phyloP scores from a whole-genome alignment of 1,140 invertebrate genomes.

The Chionoecetes opilio region DNA sequence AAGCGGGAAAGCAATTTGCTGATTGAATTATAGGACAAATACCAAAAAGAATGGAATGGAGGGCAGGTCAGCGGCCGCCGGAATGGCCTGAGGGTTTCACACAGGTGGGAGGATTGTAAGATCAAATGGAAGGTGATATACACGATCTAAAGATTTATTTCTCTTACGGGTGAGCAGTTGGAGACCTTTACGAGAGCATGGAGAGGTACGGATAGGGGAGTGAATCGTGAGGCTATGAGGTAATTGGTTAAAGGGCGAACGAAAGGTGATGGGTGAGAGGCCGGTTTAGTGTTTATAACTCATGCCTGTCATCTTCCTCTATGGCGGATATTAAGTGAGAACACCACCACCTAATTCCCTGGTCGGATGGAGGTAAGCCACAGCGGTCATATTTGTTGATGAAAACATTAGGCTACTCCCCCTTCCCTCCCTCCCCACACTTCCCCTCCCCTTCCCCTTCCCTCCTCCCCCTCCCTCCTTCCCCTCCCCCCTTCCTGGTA shows the following conservation, averaged over 20 bases:
- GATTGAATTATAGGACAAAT: not conserved
- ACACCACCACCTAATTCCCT: not conserved
- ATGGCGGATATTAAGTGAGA: not conserved
- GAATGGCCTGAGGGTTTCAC: not conserved
- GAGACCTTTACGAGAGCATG: not conserved
- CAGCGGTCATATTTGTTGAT: not conserved
- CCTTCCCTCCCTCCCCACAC: too few relatives aligned
- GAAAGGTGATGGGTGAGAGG: too few relatives aligned
- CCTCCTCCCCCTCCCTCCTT: too few relatives aligned
- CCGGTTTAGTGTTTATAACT: not conserved
- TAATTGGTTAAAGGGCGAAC: not conserved
- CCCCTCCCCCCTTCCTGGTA: too few relatives aligned
- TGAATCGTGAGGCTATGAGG: not conserved
- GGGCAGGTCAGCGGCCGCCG: not conserved
- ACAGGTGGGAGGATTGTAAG: not conserved
- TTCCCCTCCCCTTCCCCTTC: too few relatives aligned
- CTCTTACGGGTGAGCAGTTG: not conserved
- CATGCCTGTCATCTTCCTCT: not conserved
- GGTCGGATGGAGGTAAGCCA: not conserved
- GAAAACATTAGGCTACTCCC: not conserved
- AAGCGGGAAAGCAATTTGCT: not conserved
- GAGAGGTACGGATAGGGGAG: not conserved
- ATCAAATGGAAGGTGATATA: not conserved
- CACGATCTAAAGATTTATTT: not conserved
- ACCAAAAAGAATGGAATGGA: not conserved